Evolutionary conservation across 2,888 invertebrate species (phyloP).

Genomic region (Dorcus hopei): DNA sequence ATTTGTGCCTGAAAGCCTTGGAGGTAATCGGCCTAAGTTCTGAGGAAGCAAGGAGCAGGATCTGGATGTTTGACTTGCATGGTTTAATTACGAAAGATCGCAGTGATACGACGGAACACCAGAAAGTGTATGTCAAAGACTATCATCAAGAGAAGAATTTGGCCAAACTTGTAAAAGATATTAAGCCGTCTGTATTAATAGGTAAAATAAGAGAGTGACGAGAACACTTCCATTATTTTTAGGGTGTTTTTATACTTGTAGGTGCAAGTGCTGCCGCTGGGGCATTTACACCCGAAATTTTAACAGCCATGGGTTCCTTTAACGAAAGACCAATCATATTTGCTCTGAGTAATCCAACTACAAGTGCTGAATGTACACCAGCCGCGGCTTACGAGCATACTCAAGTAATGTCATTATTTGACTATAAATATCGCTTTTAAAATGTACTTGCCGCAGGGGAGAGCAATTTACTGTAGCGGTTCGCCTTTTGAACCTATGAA

Average conservation of each 20-base stretch:
- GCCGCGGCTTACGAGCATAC: constrained; percentile 88
- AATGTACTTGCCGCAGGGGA: constrained; percentile 61
- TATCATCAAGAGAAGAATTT: constrained; percentile 73
- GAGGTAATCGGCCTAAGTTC: constrained; percentile 70
- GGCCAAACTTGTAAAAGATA: constrained; percentile 71
- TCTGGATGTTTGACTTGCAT: constrained; percentile 95
- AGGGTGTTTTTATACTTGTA: no score
- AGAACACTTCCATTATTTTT: no score
- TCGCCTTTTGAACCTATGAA: constrained; percentile 90
- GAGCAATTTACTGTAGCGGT: constrained; percentile 91
- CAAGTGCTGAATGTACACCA: constrained; percentile 98
- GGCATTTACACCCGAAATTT: constrained; percentile 85
- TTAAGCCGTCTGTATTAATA: constrained; percentile 88
- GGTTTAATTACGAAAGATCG: constrained; percentile 89
- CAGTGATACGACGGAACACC: constrained; percentile 77
- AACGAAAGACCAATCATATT: constrained; percentile 91
- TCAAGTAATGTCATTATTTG: constrained; percentile 56
- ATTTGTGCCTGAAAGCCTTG: constrained; percentile 93
- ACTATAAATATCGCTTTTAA: neutral
- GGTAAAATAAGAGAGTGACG: constrained; percentile 55
- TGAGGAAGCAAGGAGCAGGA: constrained; percentile 72
- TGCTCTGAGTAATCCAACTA: constrained; percentile 97
- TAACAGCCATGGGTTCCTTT: constrained; percentile 78
- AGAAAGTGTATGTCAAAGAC: constrained; percentile 76
- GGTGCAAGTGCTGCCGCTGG: constrained; percentile 85